Base-by-base conservation (phyloP, 1,140 invertebrate species). In the Listronotus oregonensis region DNA sequence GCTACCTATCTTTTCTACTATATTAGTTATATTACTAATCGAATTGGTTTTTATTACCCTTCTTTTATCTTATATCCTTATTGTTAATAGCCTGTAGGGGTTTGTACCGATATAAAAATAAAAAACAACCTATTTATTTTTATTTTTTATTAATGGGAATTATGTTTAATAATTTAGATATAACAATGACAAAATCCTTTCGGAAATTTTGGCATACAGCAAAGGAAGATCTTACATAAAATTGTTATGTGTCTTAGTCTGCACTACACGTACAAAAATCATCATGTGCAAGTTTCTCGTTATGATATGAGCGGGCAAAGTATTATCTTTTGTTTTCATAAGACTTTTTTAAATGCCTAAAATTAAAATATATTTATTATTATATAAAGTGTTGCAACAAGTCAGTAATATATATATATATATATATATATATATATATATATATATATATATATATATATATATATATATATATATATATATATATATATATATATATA, bases 111-210 rank as follows among this genome's bases (percentile, higher is more conserved):
- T 27, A 27, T 27, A 27, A 27, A 27, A 27, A 27, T n/a, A n/a
- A 27, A 3, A 27, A 27, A 27, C 21, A 27, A 27, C 21, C 21
- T 3, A 27, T 3, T 27, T 3, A 9, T n/a, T 3, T 15, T 46
- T 46, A 46, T 71, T 70, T 59, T 72, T 73, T 73, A 73, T 74
- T 74, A 72, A 71, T 72, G 67, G 68, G 72, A 75, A 73, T 73
- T 70, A 74, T 72, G 69, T 60, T 73, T 67, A 71, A 70, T 62
- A 73, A 71, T 72, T 75, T 70, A 71, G 71, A 64, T 69, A 71
- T 75, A 75, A 75, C 74, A 75, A 75, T 74, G 74, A 74, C 69
- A 74, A 71, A 75, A 74, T 67, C 66, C 67, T 64, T 69, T 66
- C 50, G 70, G 63, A 68, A 72, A 69, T 69, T 8, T 70, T 70